Evolutionary conservation across 2,888 invertebrate species (phyloP).

Genomic region (Alcis repandata): DNA sequence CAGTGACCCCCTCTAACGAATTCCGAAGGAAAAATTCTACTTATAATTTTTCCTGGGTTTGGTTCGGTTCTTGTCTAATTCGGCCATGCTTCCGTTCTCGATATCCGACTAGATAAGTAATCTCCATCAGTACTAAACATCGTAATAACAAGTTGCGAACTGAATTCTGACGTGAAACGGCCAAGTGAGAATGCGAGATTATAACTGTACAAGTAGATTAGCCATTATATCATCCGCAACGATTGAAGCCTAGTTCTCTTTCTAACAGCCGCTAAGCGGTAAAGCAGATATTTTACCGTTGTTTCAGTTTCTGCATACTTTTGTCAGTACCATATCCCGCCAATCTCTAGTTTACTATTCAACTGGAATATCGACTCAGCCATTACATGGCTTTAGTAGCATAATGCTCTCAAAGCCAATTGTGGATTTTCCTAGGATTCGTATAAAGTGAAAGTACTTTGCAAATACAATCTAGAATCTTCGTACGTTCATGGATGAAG

Average conservation of each 20-base stretch:
- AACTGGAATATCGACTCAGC: too few relatives aligned
- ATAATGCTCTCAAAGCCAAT: too few relatives aligned
- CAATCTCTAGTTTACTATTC: too few relatives aligned
- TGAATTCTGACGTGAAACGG: constrained; percentile 30
- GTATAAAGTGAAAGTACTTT: too few relatives aligned
- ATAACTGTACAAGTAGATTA: constrained; percentile 26
- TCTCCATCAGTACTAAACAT: constrained; percentile 26
- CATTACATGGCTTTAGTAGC: too few relatives aligned
- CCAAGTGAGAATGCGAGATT: constrained; percentile 24
- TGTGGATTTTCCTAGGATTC: too few relatives aligned
- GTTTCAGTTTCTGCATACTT: not conserved
- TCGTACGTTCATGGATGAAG: too few relatives aligned
- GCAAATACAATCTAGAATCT: too few relatives aligned
- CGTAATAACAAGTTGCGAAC: constrained; percentile 36
- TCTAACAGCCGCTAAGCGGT: not conserved
- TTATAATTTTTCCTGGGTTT: too few relatives aligned
- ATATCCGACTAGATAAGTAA: constrained; percentile 40
- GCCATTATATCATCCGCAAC: constrained; percentile 18
- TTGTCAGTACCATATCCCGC: not conserved
- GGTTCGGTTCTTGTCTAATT: too few relatives aligned
- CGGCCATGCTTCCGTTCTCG: constrained; percentile 46
- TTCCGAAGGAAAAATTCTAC: too few relatives aligned
- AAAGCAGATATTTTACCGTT: not conserved
- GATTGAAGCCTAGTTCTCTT: not conserved
- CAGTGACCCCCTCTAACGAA: too few relatives aligned